Conservation (phyloP, 2,113 vertebrate species). For the Excalfactoria chinensis region DNA sequence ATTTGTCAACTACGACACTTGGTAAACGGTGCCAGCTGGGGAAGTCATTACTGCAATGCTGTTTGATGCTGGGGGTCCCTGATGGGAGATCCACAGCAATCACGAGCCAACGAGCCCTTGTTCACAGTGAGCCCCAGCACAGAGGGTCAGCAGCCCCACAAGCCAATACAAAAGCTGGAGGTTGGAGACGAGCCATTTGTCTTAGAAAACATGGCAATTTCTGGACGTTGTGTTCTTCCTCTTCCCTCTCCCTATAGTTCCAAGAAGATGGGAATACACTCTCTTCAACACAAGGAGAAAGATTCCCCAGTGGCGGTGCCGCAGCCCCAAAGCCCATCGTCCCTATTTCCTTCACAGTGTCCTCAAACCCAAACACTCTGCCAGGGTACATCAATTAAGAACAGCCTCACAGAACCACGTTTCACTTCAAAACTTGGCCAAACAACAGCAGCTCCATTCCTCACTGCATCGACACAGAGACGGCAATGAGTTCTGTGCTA, state of each 20-base stretch:
- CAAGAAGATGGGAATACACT: neutral
- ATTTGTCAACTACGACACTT: neutral
- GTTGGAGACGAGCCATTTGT: neutral
- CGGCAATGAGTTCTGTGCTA: neutral
- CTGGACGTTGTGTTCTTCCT: neutral
- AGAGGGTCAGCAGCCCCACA: neutral
- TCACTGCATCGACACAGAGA: accelerated
- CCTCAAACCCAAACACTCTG: neutral
- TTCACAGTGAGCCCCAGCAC: accelerated
- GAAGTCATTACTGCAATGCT: neutral
- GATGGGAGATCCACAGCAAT: accelerated
- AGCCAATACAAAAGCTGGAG: neutral
- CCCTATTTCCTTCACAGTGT: neutral
- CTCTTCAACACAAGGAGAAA: neutral
- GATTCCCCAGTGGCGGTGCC: neutral
- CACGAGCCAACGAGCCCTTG: neutral
- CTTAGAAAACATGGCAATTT: accelerated
- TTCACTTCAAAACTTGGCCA: neutral
- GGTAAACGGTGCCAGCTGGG: neutral
- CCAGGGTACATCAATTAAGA: conserved; percentile 8
- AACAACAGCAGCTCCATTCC: neutral
- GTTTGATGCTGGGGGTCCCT: neutral
- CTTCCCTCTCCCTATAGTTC: neutral
- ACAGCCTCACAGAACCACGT: conserved; percentile 20
- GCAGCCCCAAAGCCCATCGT: neutral